Evolutionary conservation across 2,797 vertebrate species (phyloP), one percentile per base, ranked within the genome.

Genomic region (Adelosebastes latens): DNA sequence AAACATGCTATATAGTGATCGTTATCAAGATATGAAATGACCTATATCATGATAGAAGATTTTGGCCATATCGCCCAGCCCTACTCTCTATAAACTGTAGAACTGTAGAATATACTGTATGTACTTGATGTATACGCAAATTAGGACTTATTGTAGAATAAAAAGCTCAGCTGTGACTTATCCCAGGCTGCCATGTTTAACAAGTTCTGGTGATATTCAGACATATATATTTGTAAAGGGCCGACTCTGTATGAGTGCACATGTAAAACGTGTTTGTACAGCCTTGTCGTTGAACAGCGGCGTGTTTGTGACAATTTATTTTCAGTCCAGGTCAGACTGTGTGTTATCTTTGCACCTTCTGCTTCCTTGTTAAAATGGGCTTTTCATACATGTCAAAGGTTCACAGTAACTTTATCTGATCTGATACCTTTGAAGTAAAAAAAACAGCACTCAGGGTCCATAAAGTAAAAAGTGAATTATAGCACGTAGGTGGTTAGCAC

Each of bases 321-420:
- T 65, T 59, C 13, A 70, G 24, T 72, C 49, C 12, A 71, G 8
- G 18, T 79, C n/a, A 60, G 12, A 5, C 18, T 13, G 0, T 24
- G 3, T 20, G 24, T 73, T 72, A 39, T 66, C n/a, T 74, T 46
- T 70, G 4, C 31, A 31, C 10, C 63, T 82, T 90, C 88, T 83
- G 68, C 62, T 90, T 86, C 79, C 20, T 71, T 60, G 5, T n/a
- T 60, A 68, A 80, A 89, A 75, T 13, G 1, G 4, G 46, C 3
- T 67, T 22, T 25, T 49, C 9, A n/a, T 2, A 10, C 25, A 31
- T 1, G 2, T 49, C 32, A 65, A 24, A 6, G 5, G 32, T 67
- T 77, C 8, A 14, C 12, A 4, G 1, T 39, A 68, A 29, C 11
- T 14, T 63, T 42, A 60, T 72, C 79, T 68, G 20, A 77, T 62